Base-by-base conservation (phyloP, 2,888 invertebrate species). In the Hyposoter didymator region DNA sequence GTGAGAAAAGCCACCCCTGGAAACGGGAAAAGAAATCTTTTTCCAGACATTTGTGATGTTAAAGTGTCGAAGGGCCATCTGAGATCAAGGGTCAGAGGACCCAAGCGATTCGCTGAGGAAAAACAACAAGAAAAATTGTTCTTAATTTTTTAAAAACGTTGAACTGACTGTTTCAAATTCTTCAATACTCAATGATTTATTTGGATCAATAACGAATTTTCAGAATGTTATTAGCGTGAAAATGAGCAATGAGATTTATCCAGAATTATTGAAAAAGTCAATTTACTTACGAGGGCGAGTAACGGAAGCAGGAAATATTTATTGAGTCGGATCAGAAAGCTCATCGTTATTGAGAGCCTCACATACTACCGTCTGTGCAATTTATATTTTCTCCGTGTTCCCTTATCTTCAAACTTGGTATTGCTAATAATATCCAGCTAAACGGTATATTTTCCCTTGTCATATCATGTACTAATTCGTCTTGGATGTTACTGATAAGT, bases 271-370 rank as follows among this genome's bases (percentile, higher is more conserved):
- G 19, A 43, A 66, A 22, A 17, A 52, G 67, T 70, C 10, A 52
- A 76, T 66, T 52, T 19, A 87, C 79, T 85, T 82, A 89, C 83
- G 79, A 82, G 70, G 52, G 39, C 76, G 64, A 89, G 49, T 66
- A 88, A 73, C 39, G 83, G 75, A 55, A 88, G 59, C 80, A 86
- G 84, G 69, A 62, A 52, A 47, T 35, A 69, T 22, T 17, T 39
- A 43, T 70, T 62, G 66, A 45, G 43, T 62, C 59, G 45, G 82
- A 74, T 76, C 49, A 81, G 76, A 80, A 78, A 75, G 67, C 78
- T 64, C 86, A 84, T 87, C 80, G 78, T 76, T 87, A 70, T 87
- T 73, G 70, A 74, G 47, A 78, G 67, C 49, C 49, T 64, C 52
- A 19, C 28, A 64, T n/a, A 47, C n/a, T 64, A 28, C 28, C 70